phyloP scores from a whole-genome alignment of 2,888 invertebrate genomes.

The Aleiodes testaceus region DNA sequence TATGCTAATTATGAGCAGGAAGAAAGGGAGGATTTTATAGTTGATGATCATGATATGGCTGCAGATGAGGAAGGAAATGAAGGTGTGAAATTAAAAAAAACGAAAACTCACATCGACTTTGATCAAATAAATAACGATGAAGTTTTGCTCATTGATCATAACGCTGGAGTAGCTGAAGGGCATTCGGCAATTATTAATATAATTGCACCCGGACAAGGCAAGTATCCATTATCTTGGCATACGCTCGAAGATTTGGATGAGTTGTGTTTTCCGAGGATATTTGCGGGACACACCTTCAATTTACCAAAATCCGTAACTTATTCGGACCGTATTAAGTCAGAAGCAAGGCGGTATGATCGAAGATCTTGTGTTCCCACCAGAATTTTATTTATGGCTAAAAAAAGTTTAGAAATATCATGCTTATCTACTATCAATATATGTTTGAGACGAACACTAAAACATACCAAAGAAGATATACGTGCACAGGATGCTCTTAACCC shows the following conservation, averaged over 20 bases:
- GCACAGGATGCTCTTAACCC: no score
- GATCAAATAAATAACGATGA: constrained; percentile 49
- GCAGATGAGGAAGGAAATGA: constrained; percentile 20
- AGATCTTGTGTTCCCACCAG: constrained; percentile 41
- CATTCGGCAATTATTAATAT: constrained; percentile 37
- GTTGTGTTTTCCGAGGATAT: constrained; percentile 56
- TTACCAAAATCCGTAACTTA: constrained; percentile 38
- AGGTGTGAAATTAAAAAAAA: not conserved
- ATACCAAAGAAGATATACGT: not conserved
- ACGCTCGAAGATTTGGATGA: constrained; percentile 53
- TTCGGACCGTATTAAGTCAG: constrained; percentile 39
- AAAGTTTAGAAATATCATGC: constrained; percentile 46
- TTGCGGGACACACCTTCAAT: constrained; percentile 46
- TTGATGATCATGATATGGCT: constrained; percentile 43
- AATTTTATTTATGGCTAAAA: constrained; percentile 51
- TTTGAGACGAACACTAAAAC: constrained; percentile 36
- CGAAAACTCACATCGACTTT: constrained; percentile 28
- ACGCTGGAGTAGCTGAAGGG: constrained; percentile 37
- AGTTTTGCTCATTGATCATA: constrained; percentile 50
- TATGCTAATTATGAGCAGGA: constrained; percentile 43
- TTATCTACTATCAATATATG: constrained; percentile 46
- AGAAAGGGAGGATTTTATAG: constrained; percentile 45
- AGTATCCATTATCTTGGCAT: constrained; percentile 55
- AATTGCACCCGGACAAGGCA: constrained; percentile 57
- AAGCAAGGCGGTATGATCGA: constrained; percentile 44